phyloP scores from a whole-genome alignment of 2,113 vertebrate genomes.

The Egretta garzetta region DNA sequence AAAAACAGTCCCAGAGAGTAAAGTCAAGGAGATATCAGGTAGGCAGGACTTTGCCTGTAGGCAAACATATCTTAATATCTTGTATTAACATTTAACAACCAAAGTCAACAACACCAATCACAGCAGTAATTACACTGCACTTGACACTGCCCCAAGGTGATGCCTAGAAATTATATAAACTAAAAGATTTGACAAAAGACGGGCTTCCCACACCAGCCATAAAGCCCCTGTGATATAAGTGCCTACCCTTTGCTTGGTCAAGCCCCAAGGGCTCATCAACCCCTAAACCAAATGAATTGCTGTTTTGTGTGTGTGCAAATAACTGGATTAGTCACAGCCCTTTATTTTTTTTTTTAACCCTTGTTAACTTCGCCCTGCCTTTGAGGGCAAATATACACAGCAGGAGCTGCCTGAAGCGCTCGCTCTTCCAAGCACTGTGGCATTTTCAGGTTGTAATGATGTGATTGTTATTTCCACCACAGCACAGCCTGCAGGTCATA shows the following conservation, averaged over 20 bases:
- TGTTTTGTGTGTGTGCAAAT: not conserved
- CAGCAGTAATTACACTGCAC: not conserved
- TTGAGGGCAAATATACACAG: not conserved
- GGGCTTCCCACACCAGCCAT: not conserved
- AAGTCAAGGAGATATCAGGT: not conserved
- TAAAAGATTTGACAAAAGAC: not conserved
- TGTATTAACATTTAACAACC: not conserved
- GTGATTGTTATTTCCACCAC: not conserved
- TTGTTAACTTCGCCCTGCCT: not conserved
- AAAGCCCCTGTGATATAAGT: not conserved
- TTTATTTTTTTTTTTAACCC: not conserved
- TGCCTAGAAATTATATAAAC: not conserved
- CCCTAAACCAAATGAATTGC: not conserved
- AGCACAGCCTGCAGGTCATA: not conserved
- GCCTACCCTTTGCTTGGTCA: not conserved
- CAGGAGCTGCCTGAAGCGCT: not conserved
- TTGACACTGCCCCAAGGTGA: not conserved
- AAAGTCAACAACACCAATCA: not conserved
- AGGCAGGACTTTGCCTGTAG: not conserved
- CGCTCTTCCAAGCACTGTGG: rapidly evolving
- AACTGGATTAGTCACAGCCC: not conserved
- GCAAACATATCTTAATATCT: not conserved
- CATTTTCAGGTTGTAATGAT: not conserved
- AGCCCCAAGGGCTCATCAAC: not conserved
- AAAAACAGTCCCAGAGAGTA: not conserved